These are phyloP conservation scores for Grammomys surdaster DNA, from an alignment of 2,113 vertebrate genomes.

Conservation along the genomic window DNA sequence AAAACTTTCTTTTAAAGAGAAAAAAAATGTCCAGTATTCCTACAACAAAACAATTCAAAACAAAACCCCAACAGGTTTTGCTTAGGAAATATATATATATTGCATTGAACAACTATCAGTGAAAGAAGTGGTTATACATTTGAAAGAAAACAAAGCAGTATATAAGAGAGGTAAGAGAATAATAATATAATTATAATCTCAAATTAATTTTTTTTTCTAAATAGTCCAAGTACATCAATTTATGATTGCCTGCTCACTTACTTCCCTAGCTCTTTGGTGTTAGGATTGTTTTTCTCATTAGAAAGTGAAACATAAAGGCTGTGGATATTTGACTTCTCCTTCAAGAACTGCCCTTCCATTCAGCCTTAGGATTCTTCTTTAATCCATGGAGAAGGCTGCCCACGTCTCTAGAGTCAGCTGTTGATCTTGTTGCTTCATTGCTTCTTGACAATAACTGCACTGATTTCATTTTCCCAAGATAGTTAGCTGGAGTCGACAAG, in stretches of 20 bases:
- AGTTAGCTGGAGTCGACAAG: neutral
- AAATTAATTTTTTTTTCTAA: neutral
- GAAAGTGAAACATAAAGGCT: neutral
- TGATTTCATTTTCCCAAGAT: neutral
- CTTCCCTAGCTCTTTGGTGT: neutral
- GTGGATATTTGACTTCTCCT: neutral
- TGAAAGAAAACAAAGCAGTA: neutral
- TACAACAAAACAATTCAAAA: neutral
- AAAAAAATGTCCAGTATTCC: neutral
- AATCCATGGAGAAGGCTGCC: neutral
- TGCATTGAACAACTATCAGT: neutral
- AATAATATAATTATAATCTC: neutral
- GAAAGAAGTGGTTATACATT: neutral
- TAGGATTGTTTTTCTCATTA: neutral
- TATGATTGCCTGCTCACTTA: neutral
- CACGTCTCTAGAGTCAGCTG: neutral
- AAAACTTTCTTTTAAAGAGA: neutral
- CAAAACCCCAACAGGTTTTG: neutral
- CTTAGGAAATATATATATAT: neutral
- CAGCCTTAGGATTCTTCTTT: neutral
- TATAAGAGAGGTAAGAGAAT: neutral
- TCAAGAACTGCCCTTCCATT: neutral
- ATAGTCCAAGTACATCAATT: neutral
- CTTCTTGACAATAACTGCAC: neutral
- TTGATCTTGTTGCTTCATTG: neutral